Base-by-base conservation (phyloP, 2,888 invertebrate genomes). In the Melinaea menophilus region DNA sequence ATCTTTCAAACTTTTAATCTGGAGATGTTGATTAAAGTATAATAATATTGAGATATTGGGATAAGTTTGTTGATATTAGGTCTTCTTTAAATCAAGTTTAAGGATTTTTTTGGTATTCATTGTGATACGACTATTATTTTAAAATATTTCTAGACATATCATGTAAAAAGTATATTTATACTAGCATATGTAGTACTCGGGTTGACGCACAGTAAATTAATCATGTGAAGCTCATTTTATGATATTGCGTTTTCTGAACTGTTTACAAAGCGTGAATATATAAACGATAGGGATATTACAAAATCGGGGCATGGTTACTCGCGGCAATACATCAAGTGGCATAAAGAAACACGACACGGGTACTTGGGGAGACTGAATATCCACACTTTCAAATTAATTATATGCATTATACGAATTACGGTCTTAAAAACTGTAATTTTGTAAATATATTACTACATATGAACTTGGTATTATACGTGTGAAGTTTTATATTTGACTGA, bases 1-100 rank as follows among this genome's bases (percentile, higher is more conserved):
- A 73, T 79, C 75, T 84, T 84, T 75, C 81, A 85, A 83, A 84
- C 80, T 88, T 89, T 88, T 87, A 86, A 87, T 88, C 88, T 84
- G 80, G 83, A 85, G 85, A 85, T 82, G 82, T 84, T 82, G 82
- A 83, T 22, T 22, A 22, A 22, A 22, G 22, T 22, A 22, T 22
- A 22, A 22, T 22, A 22, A 22, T 22, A 22, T 22, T 86, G 85
- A 86, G 82, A 80, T 75, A 72, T 72, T 77, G 76, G 79, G 81
- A 82, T 84, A 83, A 79, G 79, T 82, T 22, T 81, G 72, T 75
- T 77, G 79, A 78, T 76, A 78, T 79, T 81, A 81, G 81, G 79
- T 82, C 79, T 78, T 75, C 4, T 4, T 37, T 37, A 5, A 37
- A 37, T 37, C 7, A 7, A 37, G 37, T 4, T 37, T 1, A 37